Evolutionary conservation across 2,113 vertebrate genomes (phyloP).

Genomic region (Ophthalmotilapia sp.): DNA sequence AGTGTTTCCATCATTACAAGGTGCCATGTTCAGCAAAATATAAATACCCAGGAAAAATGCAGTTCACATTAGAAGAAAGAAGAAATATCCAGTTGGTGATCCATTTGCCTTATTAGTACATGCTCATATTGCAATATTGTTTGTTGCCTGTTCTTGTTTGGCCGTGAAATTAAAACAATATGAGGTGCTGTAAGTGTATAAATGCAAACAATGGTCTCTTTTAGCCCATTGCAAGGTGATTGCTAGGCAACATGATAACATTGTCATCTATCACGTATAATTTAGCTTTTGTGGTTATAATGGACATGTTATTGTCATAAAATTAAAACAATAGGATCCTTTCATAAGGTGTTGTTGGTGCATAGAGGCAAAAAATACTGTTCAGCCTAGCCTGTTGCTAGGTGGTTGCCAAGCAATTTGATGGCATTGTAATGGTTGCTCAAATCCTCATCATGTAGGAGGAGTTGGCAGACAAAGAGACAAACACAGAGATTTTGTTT

Average conservation of each 20-base stretch:
- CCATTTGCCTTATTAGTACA: background rate
- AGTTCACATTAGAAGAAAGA: background rate
- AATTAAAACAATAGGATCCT: background rate
- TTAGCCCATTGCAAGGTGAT: background rate
- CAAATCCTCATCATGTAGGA: background rate
- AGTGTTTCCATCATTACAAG: constrained; percentile 15
- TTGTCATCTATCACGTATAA: background rate
- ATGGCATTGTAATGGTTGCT: background rate
- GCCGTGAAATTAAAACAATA: background rate
- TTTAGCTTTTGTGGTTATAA: background rate
- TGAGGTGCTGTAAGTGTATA: background rate
- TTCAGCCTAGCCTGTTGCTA: background rate
- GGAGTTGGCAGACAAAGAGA: background rate
- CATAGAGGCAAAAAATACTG: background rate
- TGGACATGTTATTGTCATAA: background rate
- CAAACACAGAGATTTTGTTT: background rate
- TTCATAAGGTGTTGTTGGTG: background rate
- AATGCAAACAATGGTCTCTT: background rate
- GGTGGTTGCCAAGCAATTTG: background rate
- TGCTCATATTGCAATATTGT: background rate
- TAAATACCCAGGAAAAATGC: background rate
- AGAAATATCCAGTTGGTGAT: background rate
- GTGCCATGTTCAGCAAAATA: constrained; percentile 18
- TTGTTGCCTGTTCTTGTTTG: background rate
- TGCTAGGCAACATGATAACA: background rate